Evolutionary conservation across 2,113 vertebrate genomes (phyloP).

Genomic region (Okapia johnstoni): DNA sequence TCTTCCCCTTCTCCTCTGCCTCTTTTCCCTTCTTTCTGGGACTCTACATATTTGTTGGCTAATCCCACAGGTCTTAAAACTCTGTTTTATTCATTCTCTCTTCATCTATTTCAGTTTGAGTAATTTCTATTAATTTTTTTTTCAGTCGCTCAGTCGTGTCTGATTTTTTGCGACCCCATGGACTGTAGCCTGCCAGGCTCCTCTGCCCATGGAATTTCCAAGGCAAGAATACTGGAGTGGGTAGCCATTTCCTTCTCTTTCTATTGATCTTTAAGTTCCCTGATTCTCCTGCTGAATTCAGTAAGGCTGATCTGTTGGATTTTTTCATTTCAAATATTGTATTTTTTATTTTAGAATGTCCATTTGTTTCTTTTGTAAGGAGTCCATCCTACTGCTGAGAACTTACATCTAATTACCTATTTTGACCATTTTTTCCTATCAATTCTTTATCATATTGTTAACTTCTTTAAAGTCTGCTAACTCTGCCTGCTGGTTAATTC

Average conservation of each 20-base stretch:
- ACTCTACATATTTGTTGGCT: not conserved
- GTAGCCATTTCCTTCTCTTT: not conserved
- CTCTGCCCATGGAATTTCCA: not conserved
- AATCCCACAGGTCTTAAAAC: not conserved
- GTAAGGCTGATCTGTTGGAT: not conserved
- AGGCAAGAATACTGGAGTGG: not conserved
- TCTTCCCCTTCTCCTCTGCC: not conserved
- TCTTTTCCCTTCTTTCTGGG: not conserved
- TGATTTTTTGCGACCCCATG: not conserved
- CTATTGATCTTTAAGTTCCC: not conserved
- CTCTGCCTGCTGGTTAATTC: not conserved
- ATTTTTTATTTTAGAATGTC: not conserved
- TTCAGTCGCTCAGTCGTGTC: rapidly evolving
- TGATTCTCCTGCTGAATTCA: not conserved
- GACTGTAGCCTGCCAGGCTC: not conserved
- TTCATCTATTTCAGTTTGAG: not conserved
- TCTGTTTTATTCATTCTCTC: not conserved
- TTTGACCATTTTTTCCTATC: not conserved
- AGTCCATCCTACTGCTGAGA: not conserved
- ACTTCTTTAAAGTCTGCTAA: not conserved
- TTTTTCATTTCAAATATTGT: not conserved
- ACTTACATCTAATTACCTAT: not conserved
- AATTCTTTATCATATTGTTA: not conserved
- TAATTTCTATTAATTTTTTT: not conserved
- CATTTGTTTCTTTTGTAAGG: not conserved